Evolutionary conservation across 2,888 invertebrate species (phyloP).

Genomic region (Hypercompe scribonia): DNA sequence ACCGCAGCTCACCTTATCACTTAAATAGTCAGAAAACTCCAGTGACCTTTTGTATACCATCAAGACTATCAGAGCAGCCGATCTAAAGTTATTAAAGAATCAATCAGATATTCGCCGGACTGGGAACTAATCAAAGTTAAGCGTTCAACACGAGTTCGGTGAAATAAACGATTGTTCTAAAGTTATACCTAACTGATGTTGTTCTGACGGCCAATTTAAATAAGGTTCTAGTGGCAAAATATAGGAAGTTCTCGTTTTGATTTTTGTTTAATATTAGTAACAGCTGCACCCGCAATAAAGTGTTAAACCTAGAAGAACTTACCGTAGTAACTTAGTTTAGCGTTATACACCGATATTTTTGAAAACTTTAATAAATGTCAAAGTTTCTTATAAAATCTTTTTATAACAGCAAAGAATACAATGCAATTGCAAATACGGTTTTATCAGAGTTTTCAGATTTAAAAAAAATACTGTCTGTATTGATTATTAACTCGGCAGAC

Average conservation of each 20-base stretch:
- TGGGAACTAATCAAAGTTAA: constrained; percentile 43
- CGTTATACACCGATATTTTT: no score
- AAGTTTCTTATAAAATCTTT: no score
- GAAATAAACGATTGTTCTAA: constrained; percentile 37
- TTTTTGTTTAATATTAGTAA: not conserved
- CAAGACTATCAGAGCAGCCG: constrained; percentile 29
- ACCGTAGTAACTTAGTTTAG: no score
- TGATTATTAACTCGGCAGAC: no score
- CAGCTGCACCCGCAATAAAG: no score
- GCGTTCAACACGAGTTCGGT: constrained; percentile 22
- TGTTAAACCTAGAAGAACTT: not conserved
- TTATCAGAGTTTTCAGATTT: no score
- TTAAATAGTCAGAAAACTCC: constrained; percentile 5
- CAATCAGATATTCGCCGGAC: constrained; percentile 34
- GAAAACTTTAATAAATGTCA: no score
- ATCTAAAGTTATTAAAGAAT: constrained; percentile 46
- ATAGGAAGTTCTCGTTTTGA: not conserved
- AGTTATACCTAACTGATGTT: constrained; percentile 29
- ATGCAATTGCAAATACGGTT: no score
- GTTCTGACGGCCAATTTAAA: constrained; percentile 33
- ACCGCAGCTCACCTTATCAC: constrained; percentile 1
- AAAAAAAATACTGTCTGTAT: no score
- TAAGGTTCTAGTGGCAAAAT: constrained; percentile 14
- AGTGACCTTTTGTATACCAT: constrained; percentile 22
- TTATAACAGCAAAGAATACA: no score